These are phyloP conservation scores for Harpegnathos saltator DNA, from an alignment of 1,140 invertebrate species.

Conservation along the genomic window DNA sequence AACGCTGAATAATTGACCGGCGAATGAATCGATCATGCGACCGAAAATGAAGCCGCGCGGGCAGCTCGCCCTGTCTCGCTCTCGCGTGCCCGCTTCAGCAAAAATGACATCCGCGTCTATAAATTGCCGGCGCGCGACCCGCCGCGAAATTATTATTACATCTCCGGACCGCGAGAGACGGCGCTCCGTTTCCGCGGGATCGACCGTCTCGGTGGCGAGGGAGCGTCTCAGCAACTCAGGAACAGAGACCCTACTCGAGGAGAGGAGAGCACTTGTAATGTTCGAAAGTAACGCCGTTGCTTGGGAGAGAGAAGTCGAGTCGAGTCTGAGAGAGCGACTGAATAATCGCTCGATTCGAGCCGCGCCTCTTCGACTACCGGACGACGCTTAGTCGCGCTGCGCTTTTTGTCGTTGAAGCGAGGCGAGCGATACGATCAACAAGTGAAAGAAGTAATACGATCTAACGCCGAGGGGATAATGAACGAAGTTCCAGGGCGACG, in stretches of 20 bases:
- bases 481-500: too few relatives aligned
- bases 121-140: slow-evolving; percentile 50
- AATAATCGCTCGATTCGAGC: neutral
- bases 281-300: neutral
- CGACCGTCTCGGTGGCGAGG: too few relatives aligned
- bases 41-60: slow-evolving; percentile 19
- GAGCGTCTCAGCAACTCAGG: too few relatives aligned
- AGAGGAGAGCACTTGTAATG: neutral
- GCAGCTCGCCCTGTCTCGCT: neutral
- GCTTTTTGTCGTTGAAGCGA: too few relatives aligned
- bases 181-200: neutral
- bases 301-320: too few relatives aligned
- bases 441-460: too few relatives aligned
- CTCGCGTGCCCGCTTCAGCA: slow-evolving; percentile 4
- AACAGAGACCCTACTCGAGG: too few relatives aligned
- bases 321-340: too few relatives aligned
- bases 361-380: too few relatives aligned
- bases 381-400: too few relatives aligned
- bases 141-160: slow-evolving; percentile 42
- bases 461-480: too few relatives aligned
- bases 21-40: slow-evolving; percentile 37
- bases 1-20: slow-evolving; percentile 49
- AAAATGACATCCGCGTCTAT: slow-evolving; percentile 53
- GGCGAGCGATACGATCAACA: too few relatives aligned
- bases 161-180: neutral